These are phyloP conservation scores for Anadara kagoshimensis DNA, from an alignment of 1,140 invertebrate genomes.

Conservation along the genomic window DNA sequence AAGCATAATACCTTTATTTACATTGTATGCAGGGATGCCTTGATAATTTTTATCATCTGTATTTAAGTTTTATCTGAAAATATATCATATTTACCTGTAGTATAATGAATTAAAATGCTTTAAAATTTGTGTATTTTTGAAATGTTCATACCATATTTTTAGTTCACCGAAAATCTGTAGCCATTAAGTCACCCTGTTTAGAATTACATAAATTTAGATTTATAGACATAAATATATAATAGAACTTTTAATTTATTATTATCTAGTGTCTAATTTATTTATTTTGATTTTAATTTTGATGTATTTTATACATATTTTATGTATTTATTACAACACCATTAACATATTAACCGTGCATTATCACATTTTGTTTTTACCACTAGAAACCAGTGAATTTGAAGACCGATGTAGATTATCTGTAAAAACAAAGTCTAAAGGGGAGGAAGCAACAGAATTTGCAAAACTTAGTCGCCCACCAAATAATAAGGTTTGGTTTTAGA, in stretches of 20 bases:
- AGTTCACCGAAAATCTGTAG: no score
- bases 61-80: no score
- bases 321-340: neutral
- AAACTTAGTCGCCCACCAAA: slow-evolving; percentile 43
- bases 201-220: neutral
- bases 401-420: slow-evolving; percentile 51
- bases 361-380: neutral
- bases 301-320: no score
- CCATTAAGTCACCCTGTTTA: neutral
- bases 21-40: no score
- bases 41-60: no score
- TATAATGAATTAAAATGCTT: no score
- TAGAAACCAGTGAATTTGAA: slow-evolving; percentile 28
- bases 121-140: no score
- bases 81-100: no score
- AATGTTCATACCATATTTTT: no score
- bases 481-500: slow-evolving; percentile 25
- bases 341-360: no score
- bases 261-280: neutral
- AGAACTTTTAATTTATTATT: neutral
- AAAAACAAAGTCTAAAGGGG: slow-evolving; percentile 44
- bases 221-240: neutral
- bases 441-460: slow-evolving; percentile 51
- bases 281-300: neutral
- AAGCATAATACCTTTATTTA: no score